A percentile compares a stretch with the other conserved stretches of the same genome.
Conservation (phyloP, 2,888 invertebrate genomes). For the Gerris lacustris region DNA sequence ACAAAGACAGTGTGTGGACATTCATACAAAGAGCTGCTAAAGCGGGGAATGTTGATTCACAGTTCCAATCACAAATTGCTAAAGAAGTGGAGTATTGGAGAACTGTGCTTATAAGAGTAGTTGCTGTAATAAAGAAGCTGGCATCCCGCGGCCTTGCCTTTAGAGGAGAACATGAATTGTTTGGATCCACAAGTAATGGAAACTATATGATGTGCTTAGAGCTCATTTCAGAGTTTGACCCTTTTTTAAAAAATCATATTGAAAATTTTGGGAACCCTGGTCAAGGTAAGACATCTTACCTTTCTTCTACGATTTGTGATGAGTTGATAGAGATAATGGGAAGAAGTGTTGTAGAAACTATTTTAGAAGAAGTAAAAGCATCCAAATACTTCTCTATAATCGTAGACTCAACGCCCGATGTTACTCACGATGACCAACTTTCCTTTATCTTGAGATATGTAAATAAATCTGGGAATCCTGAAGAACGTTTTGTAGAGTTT, state of each 20-base stretch:
- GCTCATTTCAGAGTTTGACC: neutral
- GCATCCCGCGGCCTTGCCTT: neutral
- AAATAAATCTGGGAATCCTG: neutral
- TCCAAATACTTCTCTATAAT: neutral
- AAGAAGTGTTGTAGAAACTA: too few relatives aligned
- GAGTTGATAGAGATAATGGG: too few relatives aligned
- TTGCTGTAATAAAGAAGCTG: neutral
- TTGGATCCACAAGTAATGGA: neutral
- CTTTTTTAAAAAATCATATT: neutral
- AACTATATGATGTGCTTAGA: neutral
- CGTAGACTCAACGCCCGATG: neutral
- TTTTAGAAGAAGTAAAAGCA: neutral
- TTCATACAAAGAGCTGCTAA: too few relatives aligned
- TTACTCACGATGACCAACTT: neutral
- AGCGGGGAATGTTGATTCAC: neutral
- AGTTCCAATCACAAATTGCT: neutral
- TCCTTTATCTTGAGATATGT: neutral
- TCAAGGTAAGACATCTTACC: too few relatives aligned
- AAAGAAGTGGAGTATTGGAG: neutral
- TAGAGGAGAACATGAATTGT: neutral
- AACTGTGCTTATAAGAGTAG: neutral
- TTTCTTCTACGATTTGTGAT: too few relatives aligned
- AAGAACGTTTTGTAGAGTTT: neutral
- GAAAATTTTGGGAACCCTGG: neutral
- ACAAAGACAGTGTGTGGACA: too few relatives aligned